Percentiles rank a stretch among this genome's conserved stretches.
Evolutionary conservation across 2,113 vertebrate genomes (phyloP).

Genomic region (Motacilla alba): DNA sequence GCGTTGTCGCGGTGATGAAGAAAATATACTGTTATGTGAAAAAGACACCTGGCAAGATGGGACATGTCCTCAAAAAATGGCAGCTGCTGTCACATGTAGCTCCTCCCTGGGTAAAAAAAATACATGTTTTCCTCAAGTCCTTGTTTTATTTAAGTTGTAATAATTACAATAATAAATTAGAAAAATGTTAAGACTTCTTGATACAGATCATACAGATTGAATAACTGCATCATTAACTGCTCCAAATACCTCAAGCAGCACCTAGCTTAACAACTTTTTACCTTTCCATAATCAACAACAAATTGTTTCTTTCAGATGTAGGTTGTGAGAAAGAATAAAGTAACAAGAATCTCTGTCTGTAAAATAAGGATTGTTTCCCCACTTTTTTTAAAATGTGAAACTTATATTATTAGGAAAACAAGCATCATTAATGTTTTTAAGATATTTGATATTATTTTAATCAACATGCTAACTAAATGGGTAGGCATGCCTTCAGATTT

Average conservation of each 20-base stretch:
- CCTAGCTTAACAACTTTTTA: neutral
- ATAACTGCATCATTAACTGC: neutral
- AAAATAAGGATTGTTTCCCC: neutral
- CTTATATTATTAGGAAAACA: neutral
- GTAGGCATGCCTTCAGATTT: neutral
- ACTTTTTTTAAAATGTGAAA: neutral
- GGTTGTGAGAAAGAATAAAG: neutral
- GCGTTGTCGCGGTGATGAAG: conserved; percentile 84
- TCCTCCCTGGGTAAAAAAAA: conserved; percentile 72
- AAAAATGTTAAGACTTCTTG: neutral
- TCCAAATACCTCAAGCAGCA: neutral
- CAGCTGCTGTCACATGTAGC: conserved; percentile 83
- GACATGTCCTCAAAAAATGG: conserved; percentile 74
- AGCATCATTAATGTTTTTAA: neutral
- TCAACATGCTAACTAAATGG: neutral
- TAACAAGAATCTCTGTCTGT: neutral
- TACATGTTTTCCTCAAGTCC: neutral
- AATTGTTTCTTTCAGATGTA: neutral
- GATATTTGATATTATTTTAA: neutral
- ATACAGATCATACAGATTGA: neutral
- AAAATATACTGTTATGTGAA: conserved; percentile 82
- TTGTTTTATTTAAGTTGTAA: neutral
- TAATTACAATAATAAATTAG: neutral
- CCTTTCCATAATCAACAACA: neutral
- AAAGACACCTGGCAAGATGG: conserved; percentile 80